Conservation (phyloP, 1,140 invertebrate genomes). For the Conus betulinus region DNA sequence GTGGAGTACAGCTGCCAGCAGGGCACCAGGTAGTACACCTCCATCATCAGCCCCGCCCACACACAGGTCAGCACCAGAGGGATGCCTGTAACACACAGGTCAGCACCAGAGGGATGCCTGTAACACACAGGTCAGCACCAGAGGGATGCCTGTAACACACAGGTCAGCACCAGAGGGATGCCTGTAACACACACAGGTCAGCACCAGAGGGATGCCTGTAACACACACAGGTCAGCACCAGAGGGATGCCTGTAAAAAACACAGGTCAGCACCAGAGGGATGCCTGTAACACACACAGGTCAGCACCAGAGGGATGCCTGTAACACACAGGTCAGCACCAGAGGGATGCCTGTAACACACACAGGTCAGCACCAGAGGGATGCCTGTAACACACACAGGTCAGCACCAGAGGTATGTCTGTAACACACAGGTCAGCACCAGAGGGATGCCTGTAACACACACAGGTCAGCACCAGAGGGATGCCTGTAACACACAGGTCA, state of each 20-base stretch:
- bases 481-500: constrained; percentile 64
- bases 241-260: constrained; percentile 75
- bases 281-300: constrained; percentile 58
- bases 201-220: background rate
- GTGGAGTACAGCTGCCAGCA: constrained; percentile 77
- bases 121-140: background rate
- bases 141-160: too few relatives aligned
- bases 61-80: constrained; percentile 72
- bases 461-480: background rate
- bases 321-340: constrained; percentile 42
- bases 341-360: constrained; percentile 51
- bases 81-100: constrained; percentile 65
- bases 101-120: background rate
- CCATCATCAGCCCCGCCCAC: constrained; percentile 74
- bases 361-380: constrained; percentile 73
- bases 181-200: background rate
- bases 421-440: background rate
- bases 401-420: background rate
- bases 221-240: constrained; percentile 58
- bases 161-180: too few relatives aligned
- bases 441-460: constrained; percentile 43
- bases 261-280: constrained; percentile 73
- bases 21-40: constrained; percentile 55
- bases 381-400: constrained; percentile 58
- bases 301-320: background rate